Conservation (phyloP, 2,113 vertebrate genomes). For the Pelodiscus sinensis region DNA sequence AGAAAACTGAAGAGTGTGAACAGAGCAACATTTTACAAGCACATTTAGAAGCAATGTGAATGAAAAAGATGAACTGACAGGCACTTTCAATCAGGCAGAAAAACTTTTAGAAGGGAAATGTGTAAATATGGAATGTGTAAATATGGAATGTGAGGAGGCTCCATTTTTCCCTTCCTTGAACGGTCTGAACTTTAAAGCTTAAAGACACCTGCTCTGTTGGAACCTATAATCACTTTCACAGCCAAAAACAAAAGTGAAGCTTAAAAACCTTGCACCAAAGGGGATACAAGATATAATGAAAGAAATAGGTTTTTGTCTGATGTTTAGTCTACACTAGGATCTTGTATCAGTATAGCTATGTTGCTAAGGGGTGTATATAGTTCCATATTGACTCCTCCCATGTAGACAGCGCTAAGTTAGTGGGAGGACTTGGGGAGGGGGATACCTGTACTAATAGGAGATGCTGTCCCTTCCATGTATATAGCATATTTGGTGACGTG, state of each 20-base stretch:
- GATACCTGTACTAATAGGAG: no score
- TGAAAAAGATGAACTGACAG: not conserved
- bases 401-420: no score
- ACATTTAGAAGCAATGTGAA: not conserved
- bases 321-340: no score
- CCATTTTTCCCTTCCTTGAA: not conserved
- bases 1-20: not conserved
- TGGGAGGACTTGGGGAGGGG: no score
- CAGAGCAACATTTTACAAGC: not conserved
- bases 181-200: not conserved
- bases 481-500: no score
- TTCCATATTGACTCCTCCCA: no score
- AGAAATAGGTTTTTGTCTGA: not conserved
- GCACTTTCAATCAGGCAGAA: not conserved
- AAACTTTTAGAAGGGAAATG: not conserved
- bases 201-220: not conserved
- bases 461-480: no score
- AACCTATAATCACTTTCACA: not conserved
- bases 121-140: not conserved
- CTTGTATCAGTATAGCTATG: no score
- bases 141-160: not conserved
- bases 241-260: not conserved
- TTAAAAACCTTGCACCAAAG: not conserved
- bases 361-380: no score
- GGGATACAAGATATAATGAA: not conserved